Evolutionary conservation across 2,113 vertebrate genomes (phyloP), one percentile per base, ranked within the genome.

Genomic region (Spilogale gracilis): DNA sequence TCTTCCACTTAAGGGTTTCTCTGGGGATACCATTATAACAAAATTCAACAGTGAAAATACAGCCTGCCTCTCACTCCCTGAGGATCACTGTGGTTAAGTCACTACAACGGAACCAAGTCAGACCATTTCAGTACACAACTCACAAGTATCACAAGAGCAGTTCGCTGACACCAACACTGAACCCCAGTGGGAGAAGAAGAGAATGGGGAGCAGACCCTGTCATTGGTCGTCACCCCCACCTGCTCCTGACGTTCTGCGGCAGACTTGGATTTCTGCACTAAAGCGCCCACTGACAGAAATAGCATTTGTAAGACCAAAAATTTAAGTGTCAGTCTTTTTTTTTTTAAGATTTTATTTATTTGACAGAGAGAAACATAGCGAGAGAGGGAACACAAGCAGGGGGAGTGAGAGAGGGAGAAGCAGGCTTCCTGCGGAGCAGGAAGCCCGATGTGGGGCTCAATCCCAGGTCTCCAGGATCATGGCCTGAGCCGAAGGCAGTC

Each of bases 31-130:
- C 54, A 86, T 27, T 69, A 91, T 56, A 65, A 95, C 50, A 96
- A 96, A 96, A 95, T 27, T 83, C 89, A 97, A 78, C 21, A n/a
- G 81, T 38, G 88, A 92, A 80, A 86, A 89, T 60, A 73, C 0
- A 73, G 65, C 17, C 65, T 91, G 92, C 25, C 38, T 67, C 38
- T 97, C 38, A 73, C 38, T 97, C 83, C 56, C n/a, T 74, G 16
- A 83, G 45, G 86, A 50, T 80, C 60, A 23, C 32, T 43, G 32
- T 78, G 82, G 76, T 80, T 92, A 65, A 91, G 38, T 81, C 43
- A 87, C 76, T 38, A 88, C 6, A 32, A 7, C 61, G 2, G 27
- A 93, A 74, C 79, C 48, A 96, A 50, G 32, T 11, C 48, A 92
- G 71, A 52, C 82, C 83, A 67, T 56, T 89, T 91, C 52, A 56